A percentile compares a stretch with the other conserved stretches of the same genome.
These are phyloP conservation scores for Nesidiocoris tenuis DNA, from an alignment of 2,888 invertebrate genomes.

Conservation along the genomic window DNA sequence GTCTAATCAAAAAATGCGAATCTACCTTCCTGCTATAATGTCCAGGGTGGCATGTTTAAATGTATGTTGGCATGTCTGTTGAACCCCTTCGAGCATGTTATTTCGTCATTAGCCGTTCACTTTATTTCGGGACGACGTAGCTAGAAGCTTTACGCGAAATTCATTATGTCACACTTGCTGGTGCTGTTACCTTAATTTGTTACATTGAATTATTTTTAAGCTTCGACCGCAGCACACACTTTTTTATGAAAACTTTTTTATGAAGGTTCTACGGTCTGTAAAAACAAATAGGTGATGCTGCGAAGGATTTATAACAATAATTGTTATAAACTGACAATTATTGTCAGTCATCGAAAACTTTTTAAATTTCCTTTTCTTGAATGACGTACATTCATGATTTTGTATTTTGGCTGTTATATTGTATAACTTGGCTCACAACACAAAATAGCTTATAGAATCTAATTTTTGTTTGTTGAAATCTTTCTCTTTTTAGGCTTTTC, in stretches of 20 bases:
- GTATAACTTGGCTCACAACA: too few species aligned
- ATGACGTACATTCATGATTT: not conserved
- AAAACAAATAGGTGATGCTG: too few species aligned
- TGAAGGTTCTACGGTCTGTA: too few species aligned
- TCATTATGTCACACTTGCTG: constrained; percentile 33
- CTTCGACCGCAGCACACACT: not conserved
- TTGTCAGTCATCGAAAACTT: too few species aligned
- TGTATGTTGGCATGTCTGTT: too few species aligned
- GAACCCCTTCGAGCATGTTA: too few species aligned
- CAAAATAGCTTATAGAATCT: not conserved
- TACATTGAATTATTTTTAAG: not conserved
- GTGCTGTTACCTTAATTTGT: constrained; percentile 5
- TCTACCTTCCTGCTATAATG: too few species aligned
- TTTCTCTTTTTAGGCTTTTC: not conserved
- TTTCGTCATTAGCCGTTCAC: not conserved
- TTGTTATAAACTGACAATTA: too few species aligned
- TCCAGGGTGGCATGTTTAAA: too few species aligned
- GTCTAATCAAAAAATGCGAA: too few species aligned
- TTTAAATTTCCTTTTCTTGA: not conserved
- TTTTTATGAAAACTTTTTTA: too few species aligned
- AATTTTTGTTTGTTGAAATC: not conserved
- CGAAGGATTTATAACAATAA: too few species aligned
- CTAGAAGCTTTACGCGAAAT: not conserved
- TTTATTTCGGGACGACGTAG: not conserved
- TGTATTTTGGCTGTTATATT: not conserved